Evolutionary conservation across 2,888 invertebrate species (phyloP), one percentile per base, ranked within the genome.

Genomic region (Actias luna): DNA sequence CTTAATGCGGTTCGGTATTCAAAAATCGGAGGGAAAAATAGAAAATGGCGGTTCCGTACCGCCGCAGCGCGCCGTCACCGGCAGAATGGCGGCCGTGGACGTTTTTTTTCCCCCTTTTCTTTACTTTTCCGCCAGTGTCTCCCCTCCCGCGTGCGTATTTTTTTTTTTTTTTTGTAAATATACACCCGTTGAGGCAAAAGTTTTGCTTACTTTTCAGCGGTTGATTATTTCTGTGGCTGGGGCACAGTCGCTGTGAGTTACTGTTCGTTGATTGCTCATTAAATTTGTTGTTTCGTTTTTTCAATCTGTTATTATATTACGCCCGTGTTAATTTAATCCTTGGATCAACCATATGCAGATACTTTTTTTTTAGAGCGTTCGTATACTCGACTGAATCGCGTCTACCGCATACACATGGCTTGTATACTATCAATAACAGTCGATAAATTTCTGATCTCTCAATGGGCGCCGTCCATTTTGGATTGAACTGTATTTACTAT

Each of bases 161-260:
- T n/a, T n/a, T n/a, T n/a, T 85, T 84, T 80, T 78, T 80, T 80
- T 78, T 79, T 79, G 75, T 70, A 72, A 72, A 64, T 68, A 71
- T 67, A 69, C 73, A 66, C 69, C 63, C 67, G 71, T 67, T 39
- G 55, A 31, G n/a, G 60, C 62, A 39, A 65, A 73, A 77, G 77
- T 80, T 82, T 82, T 82, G 85, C 86, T 88, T 88, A 87, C 86
- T 82, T 84, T 84, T 79, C 79, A 77, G 71, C 75, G 70, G 85
- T 87, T 89, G 87, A 89, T 91, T 90, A 91, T 89, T 89, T 87
- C 84, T 84, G 87, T 87, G 86, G 88, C 84, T 78, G 77, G 79
- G 74, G n/a, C n/a, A 75, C 75, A 75, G 87, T 89, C 81, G 88
- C 88, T 81, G 89, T 71, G 67, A 73, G 84, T 83, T 83, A 81